Conservation (phyloP, 2,113 vertebrate species). For the Cyprinus carpio region DNA sequence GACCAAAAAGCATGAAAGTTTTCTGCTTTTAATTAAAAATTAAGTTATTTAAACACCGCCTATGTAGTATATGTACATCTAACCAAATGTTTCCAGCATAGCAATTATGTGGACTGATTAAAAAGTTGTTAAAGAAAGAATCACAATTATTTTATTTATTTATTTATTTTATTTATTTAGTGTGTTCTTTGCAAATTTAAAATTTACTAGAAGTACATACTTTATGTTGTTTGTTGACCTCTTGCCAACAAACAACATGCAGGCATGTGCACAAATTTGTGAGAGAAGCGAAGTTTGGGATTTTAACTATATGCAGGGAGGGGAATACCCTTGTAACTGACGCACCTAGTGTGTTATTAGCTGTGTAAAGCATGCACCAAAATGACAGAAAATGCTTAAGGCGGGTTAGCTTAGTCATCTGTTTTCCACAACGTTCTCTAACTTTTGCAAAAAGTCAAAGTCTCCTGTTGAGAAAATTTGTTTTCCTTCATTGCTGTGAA, state of each 20-base stretch:
- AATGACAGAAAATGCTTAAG: neutral
- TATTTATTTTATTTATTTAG: neutral
- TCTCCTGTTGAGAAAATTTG: neutral
- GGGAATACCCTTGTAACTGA: constrained; percentile 1
- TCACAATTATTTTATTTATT: neutral
- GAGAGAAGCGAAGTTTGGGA: neutral
- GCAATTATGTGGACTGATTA: neutral
- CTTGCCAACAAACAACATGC: neutral
- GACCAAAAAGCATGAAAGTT: too few relatives aligned
- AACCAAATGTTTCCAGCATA: neutral
- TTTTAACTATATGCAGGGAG: neutral
- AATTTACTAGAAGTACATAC: neutral
- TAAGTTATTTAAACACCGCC: too few relatives aligned
- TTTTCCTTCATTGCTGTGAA: neutral
- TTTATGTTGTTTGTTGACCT: neutral
- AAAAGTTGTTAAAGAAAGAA: neutral
- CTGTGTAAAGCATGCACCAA: neutral
- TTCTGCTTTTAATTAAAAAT: too few relatives aligned
- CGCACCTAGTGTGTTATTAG: neutral
- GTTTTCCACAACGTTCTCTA: neutral
- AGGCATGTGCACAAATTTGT: neutral
- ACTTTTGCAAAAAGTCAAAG: neutral
- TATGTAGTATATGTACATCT: neutral
- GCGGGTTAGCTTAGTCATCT: neutral
- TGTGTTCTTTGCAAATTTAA: neutral